Conservation (phyloP, 2,888 invertebrate species). For the Catocala sponsa region DNA sequence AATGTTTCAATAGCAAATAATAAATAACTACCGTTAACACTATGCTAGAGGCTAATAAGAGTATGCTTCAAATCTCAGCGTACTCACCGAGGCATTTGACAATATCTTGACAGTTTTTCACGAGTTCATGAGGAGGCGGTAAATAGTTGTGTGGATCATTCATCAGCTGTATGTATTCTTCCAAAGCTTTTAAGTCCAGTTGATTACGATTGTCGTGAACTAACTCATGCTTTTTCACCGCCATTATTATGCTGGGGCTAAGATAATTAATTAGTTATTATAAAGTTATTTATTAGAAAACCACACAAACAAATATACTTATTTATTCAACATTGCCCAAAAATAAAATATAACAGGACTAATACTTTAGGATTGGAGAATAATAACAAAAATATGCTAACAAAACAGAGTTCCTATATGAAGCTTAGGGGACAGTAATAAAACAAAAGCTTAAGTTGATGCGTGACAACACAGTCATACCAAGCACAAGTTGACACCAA, state of each 20-base stretch:
- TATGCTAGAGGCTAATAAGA: neutral
- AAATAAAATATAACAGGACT: conserved; percentile 6
- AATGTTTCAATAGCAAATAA: conserved; percentile 33
- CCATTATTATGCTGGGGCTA: conserved; percentile 72
- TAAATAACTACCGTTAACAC: conserved; percentile 5
- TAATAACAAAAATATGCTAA: conserved; percentile 17
- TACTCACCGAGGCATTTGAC: conserved; percentile 83
- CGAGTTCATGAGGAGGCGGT: conserved; percentile 74
- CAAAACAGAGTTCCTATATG: conserved; percentile 11
- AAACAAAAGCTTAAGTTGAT: conserved; percentile 25
- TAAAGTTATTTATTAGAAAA: conserved; percentile 2
- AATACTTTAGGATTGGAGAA: conserved; percentile 6
- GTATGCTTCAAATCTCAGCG: neutral
- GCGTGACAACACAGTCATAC: conserved; percentile 1
- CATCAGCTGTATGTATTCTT: conserved; percentile 82
- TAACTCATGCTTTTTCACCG: conserved; percentile 88
- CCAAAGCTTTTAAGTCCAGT: conserved; percentile 72
- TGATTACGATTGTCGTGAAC: conserved; percentile 80
- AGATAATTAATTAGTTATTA: conserved; percentile 1
- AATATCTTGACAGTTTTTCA: conserved; percentile 83
- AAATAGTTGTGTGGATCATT: conserved; percentile 79
- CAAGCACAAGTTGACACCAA: conserved; percentile 13
- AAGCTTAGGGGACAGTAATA: conserved; percentile 14
- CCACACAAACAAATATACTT: neutral
- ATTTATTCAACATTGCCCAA: conserved; percentile 6